These are phyloP conservation scores for Conopomorpha cramerella DNA, from an alignment of 1,140 invertebrate species.

Conservation along the genomic window DNA sequence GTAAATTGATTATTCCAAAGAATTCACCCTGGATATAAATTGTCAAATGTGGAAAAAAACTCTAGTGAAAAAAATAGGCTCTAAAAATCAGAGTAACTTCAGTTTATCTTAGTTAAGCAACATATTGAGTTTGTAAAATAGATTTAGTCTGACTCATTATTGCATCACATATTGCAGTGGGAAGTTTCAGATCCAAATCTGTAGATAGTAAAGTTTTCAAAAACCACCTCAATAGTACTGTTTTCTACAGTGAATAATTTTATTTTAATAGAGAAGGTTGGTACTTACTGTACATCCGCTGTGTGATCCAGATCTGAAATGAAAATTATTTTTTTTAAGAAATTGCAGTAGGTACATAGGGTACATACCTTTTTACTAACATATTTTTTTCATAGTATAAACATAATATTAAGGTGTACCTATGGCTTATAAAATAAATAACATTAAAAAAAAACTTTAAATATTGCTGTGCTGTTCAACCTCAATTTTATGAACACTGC, in stretches of 20 bases:
- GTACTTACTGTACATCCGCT: constrained; percentile 93
- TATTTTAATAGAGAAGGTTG: background rate
- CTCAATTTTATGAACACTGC: background rate
- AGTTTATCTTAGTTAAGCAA: background rate
- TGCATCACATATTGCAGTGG: background rate
- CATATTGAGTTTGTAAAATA: background rate
- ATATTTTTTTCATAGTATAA: background rate
- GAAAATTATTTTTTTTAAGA: constrained; percentile 13
- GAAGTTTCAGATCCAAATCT: background rate
- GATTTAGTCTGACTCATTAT: background rate
- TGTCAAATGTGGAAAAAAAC: no score
- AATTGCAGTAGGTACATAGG: constrained; percentile 3
- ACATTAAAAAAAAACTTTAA: no score
- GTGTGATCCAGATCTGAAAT: constrained; percentile 94
- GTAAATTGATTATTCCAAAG: no score
- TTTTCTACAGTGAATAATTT: no score
- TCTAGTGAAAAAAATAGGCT: no score
- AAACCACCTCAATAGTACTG: no score
- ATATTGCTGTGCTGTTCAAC: background rate
- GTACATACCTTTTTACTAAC: background rate
- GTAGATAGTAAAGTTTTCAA: background rate
- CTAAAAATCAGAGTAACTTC: no score
- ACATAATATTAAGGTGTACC: background rate
- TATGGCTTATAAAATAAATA: background rate
- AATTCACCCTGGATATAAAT: no score